Conservation (phyloP, 2,113 vertebrate species). For the Saccopteryx leptura region DNA sequence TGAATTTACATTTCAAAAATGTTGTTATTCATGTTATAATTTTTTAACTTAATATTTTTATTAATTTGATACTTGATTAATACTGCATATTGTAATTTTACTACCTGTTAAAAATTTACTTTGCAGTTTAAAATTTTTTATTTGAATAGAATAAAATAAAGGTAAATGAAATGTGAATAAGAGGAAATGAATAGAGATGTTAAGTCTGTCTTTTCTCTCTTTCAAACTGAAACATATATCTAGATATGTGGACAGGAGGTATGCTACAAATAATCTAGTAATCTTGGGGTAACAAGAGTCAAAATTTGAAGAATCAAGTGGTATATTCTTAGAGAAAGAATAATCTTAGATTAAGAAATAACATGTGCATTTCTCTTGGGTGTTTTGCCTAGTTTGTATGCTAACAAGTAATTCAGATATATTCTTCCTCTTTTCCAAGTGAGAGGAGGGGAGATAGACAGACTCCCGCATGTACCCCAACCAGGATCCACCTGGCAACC, state of each 20-base stretch:
- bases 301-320: background rate
- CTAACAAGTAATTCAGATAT: background rate
- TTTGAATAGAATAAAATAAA: constrained; percentile 30
- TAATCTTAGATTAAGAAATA: constrained; percentile 28
- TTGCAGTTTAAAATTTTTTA: constrained; percentile 28
- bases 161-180: background rate
- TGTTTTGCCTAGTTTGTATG: background rate
- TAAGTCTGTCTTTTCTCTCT: constrained; percentile 10
- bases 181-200: background rate
- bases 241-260: background rate
- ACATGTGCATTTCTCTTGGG: background rate
- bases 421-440: no score
- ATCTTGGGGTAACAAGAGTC: background rate
- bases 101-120: background rate
- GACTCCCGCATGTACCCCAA: no score
- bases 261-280: background rate
- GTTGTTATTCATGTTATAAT: background rate
- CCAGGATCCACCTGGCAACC: no score
- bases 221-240: background rate
- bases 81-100: background rate
- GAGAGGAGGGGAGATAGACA: no score
- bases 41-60: constrained; percentile 39
- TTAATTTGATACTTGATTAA: background rate
- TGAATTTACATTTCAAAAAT: constrained; percentile 21
- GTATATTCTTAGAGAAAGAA: background rate